Conservation (phyloP, 1,140 invertebrate genomes). For the Heliconius himera region DNA sequence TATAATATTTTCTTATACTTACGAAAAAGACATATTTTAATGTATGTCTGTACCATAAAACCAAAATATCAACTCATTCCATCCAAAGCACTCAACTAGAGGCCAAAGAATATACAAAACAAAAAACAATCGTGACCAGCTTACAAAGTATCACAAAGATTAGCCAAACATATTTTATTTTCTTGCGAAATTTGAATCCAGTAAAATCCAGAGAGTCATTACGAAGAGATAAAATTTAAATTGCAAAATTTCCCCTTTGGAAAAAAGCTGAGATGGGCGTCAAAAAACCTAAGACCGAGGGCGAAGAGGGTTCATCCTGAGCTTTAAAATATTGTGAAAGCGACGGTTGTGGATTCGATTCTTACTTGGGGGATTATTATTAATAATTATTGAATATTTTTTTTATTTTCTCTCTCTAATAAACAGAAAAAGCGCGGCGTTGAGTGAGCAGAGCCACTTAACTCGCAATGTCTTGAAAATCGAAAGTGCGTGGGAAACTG, state of each 20-base stretch:
- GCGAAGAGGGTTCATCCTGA: conserved; percentile 36
- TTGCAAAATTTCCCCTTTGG: conserved; percentile 69
- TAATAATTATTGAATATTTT: too few species aligned
- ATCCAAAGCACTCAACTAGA: background rate
- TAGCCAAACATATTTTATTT: conserved; percentile 36
- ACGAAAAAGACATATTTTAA: too few species aligned
- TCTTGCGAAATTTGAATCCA: conserved; percentile 47
- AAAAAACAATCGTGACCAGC: conserved; percentile 20
- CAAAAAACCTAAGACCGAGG: conserved; percentile 56
- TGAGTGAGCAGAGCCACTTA: too few species aligned
- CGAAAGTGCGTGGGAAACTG: too few species aligned
- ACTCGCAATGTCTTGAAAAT: too few species aligned
- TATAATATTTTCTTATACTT: too few species aligned
- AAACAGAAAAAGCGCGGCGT: too few species aligned
- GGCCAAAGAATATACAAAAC: background rate
- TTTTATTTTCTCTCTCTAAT: too few species aligned
- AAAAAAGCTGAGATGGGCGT: conserved; percentile 70
- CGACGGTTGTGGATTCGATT: too few species aligned
- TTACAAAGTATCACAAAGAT: conserved; percentile 38
- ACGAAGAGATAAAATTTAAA: conserved; percentile 76
- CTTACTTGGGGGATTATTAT: too few species aligned
- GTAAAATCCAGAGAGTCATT: conserved; percentile 62
- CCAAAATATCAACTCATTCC: too few species aligned
- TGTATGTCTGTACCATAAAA: too few species aligned
- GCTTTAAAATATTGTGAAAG: conserved; percentile 52